phyloP scores from a whole-genome alignment of 1,140 invertebrate genomes.

The Zeugodacus cucurbitae region DNA sequence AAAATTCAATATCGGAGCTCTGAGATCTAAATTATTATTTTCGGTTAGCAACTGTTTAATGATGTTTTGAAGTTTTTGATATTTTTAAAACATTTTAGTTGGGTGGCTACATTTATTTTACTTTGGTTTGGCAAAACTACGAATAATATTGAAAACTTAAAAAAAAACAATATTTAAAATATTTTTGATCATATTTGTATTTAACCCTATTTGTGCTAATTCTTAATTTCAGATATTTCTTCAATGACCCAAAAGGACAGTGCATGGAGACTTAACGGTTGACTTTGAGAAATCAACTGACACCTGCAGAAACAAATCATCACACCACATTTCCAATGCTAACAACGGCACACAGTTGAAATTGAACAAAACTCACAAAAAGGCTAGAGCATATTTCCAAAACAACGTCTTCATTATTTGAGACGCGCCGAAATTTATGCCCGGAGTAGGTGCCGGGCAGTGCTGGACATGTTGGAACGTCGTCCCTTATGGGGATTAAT shows the following conservation, averaged over 20 bases:
- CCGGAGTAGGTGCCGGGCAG: conserved; percentile 34
- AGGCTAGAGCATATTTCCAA: conserved; percentile 41
- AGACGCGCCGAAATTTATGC: not conserved
- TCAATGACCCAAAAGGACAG: not conserved
- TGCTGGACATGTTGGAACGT: conserved; percentile 56
- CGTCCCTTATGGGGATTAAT: conserved; percentile 59
- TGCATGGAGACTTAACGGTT: not conserved
- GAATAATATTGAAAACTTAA: too few relatives aligned
- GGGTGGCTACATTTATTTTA: too few relatives aligned
- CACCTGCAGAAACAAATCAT: not conserved
- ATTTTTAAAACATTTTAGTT: too few relatives aligned
- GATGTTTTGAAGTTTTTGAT: too few relatives aligned
- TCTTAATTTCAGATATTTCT: not conserved
- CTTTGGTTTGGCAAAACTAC: too few relatives aligned
- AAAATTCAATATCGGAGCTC: too few relatives aligned
- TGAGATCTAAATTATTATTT: too few relatives aligned
- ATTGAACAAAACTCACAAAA: conserved; percentile 29
- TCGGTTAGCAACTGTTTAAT: too few relatives aligned
- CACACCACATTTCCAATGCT: not conserved
- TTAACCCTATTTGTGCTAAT: too few relatives aligned
- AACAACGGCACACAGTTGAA: not conserved
- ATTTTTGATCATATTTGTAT: too few relatives aligned
- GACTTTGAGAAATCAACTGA: not conserved
- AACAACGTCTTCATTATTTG: conserved; percentile 41
- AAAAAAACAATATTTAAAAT: too few relatives aligned